These are phyloP conservation scores for Xenopus tropicalis DNA, from an alignment of 2,113 vertebrate genomes.

Conservation along the genomic window DNA sequence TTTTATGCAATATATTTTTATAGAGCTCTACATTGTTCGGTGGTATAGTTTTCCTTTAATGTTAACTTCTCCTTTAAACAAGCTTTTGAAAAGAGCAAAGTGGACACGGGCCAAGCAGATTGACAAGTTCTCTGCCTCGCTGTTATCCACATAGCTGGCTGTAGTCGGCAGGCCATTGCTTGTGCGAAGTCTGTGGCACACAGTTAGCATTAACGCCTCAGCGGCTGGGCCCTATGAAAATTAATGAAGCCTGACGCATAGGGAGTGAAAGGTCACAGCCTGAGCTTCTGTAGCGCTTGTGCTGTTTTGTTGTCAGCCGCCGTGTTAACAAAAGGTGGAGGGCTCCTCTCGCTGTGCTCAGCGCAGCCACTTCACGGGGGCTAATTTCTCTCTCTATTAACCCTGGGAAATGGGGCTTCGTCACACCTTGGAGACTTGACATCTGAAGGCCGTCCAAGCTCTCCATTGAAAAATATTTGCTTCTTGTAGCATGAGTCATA, in stretches of 20 bases:
- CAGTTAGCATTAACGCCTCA: slow-evolving; percentile 73
- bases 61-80: no score
- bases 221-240: slow-evolving; percentile 71
- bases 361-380: slow-evolving; percentile 21
- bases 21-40: no score
- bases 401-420: slow-evolving; percentile 34
- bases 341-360: slow-evolving; percentile 50
- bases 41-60: no score
- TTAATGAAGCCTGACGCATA: slow-evolving; percentile 71
- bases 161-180: slow-evolving; percentile 31
- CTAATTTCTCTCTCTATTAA: slow-evolving; percentile 48
- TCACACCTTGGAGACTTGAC: slow-evolving; percentile 39
- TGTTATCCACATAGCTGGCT: no score
- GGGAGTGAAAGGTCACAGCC: slow-evolving; percentile 72
- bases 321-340: slow-evolving; percentile 45
- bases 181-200: slow-evolving; percentile 74
- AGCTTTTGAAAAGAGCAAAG: no score
- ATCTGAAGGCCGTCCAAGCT: neutral
- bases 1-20: no score
- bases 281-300: slow-evolving; percentile 61
- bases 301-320: slow-evolving; percentile 67
- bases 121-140: no score
- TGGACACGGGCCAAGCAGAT: no score
- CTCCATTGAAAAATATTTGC: neutral
- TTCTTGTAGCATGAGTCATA: no score